Conservation (phyloP, 1,140 invertebrate genomes). For the Trichomalopsis sarcophagae region DNA sequence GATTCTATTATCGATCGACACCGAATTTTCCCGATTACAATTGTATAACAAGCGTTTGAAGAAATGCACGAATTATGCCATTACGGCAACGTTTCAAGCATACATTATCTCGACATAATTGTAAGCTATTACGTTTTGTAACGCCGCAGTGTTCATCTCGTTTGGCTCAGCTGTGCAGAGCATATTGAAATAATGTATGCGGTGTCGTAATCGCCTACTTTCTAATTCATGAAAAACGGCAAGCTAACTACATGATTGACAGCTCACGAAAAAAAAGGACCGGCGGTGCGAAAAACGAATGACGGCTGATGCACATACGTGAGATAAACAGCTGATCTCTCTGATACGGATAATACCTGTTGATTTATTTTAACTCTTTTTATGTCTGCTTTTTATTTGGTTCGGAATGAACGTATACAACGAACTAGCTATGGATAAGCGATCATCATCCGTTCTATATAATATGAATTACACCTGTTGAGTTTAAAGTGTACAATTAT, state of each 20-base stretch:
- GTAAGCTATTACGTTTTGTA: not conserved
- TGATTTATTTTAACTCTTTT: not conserved
- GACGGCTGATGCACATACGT: too few species aligned
- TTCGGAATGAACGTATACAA: not conserved
- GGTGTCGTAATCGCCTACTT: not conserved
- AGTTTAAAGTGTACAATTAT: not conserved
- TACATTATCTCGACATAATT: not conserved
- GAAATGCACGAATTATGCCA: not conserved
- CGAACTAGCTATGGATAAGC: not conserved
- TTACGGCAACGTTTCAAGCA: not conserved
- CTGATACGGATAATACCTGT: not conserved
- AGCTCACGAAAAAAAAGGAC: not conserved
- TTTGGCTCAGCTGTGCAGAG: not conserved
- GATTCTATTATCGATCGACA: too few species aligned
- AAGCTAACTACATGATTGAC: not conserved
- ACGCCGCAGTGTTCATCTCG: not conserved
- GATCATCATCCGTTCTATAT: not conserved
- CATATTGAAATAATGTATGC: not conserved
- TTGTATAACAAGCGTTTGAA: not conserved
- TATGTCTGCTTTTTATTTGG: not conserved
- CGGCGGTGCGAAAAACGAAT: not conserved
- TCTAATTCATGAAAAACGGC: not conserved
- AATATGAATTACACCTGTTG: not conserved
- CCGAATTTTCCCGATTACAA: not conserved
- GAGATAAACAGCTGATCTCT: not conserved